Percentiles rank a stretch among this genome's conserved stretches.
These are phyloP conservation scores for Chelidonichthys spinosus DNA, from an alignment of 2,797 vertebrate species.

Conservation along the genomic window DNA sequence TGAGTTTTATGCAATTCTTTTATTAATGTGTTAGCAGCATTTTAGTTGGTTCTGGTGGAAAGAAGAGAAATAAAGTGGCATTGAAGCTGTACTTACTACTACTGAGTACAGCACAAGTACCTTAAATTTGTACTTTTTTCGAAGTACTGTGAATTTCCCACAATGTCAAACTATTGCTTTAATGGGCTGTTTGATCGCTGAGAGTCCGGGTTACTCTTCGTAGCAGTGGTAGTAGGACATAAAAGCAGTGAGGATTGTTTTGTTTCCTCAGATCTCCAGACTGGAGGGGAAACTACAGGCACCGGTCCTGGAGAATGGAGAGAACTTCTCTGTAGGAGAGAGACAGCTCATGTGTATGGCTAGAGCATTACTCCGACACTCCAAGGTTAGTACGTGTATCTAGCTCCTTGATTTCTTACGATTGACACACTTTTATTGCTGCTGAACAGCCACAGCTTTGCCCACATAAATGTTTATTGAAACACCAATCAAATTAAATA, in stretches of 20 bases:
- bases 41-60: neutral
- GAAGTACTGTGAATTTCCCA: neutral
- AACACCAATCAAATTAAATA: neutral
- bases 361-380: constrained; percentile 86
- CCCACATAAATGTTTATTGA: neutral
- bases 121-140: too few relatives aligned
- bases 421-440: neutral
- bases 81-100: too few relatives aligned
- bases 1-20: neutral
- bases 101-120: too few relatives aligned
- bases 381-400: constrained; percentile 74
- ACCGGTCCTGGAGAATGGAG: constrained; percentile 85
- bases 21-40: neutral
- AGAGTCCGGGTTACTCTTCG: neutral
- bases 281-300: constrained; percentile 82
- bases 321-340: constrained; percentile 91
- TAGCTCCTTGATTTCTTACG: neutral
- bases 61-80: too few relatives aligned
- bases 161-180: neutral
- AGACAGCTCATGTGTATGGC: constrained; percentile 89
- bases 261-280: constrained; percentile 79
- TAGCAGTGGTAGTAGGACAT: neutral
- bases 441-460: neutral
- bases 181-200: neutral
- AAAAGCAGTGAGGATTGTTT: constrained; percentile 6